Percentiles rank a stretch among this genome's conserved stretches.
These are phyloP conservation scores for Andrena bucephala DNA, from an alignment of 2,888 invertebrate genomes.

Conservation along the genomic window DNA sequence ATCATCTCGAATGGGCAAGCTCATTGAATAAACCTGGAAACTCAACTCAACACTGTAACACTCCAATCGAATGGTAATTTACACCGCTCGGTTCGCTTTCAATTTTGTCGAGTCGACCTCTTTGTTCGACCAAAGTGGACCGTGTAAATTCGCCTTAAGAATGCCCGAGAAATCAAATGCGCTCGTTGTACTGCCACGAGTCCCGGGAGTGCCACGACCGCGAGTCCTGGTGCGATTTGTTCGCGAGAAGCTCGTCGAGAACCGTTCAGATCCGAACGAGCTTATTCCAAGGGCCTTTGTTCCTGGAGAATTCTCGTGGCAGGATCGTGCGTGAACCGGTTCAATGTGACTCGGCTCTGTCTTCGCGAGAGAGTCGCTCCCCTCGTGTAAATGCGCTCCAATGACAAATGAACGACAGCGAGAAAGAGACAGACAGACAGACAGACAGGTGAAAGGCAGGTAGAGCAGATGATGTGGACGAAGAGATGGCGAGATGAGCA, in stretches of 20 bases:
- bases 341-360: constrained; percentile 7
- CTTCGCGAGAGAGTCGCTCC: neutral
- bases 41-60: too few relatives aligned
- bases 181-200: too few relatives aligned
- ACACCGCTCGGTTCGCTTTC: too few relatives aligned
- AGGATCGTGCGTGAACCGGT: neutral
- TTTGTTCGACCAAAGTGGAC: too few relatives aligned
- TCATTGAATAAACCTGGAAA: too few relatives aligned
- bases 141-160: too few relatives aligned
- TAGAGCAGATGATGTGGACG: constrained; percentile 6
- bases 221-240: neutral
- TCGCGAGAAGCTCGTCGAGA: neutral
- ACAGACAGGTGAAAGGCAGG: neutral
- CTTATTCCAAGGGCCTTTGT: constrained; percentile 1
- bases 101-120: too few relatives aligned
- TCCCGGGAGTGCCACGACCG: too few relatives aligned
- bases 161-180: too few relatives aligned
- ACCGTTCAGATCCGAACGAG: constrained; percentile 4
- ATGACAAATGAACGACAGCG: constrained; percentile 26
- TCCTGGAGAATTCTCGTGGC: neutral
- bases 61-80: too few relatives aligned
- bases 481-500: constrained; percentile 25
- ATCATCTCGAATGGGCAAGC: too few relatives aligned
- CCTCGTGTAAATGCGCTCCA: neutral
- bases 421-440: constrained; percentile 41